Evolutionary conservation across 1,140 invertebrate genomes (phyloP), one percentile per base, ranked within the genome.

Genomic region (Caenorhabditis latens): DNA sequence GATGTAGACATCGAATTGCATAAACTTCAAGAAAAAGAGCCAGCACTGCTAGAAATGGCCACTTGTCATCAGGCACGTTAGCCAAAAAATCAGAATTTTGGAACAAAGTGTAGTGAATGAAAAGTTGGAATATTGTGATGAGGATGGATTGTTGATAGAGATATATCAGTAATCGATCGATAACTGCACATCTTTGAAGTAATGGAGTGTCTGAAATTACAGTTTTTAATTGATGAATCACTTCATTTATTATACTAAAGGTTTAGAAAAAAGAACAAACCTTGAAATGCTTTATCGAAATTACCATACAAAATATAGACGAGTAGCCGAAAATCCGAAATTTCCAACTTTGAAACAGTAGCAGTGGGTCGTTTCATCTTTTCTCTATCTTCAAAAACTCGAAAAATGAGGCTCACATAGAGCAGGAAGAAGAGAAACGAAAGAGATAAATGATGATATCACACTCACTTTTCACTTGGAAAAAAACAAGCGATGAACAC

Each of bases 271-370:
- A 71, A 16, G 9, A 48, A 50, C 71, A 32, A 50, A 79, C 71
- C 71, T 79, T 79, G 71, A 53, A 79, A 79, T 4, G 71, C 71
- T 24, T 79, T 79, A 50, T 79, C 71, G n/a, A 79, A 79, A 79
- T 79, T 79, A 6, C 71, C 71, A 79, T 79, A 79, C 43, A 79
- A 32, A 50, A 79, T 79, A 43, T 48, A 79, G 46, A 79, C 21
- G 4, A 79, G n/a, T 3, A 79, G 53, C 46, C 46, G 71, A 50
- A 79, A 79, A 21, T 79, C 71, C 24, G 71, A 79, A 79, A 79
- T 79, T 50, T 79, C 71, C 71, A 79, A 79, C 46, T 79, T 79
- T 14, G 71, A 79, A 79, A 79, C 71, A 79, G 71, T 50, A 79
- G 71, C 46, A 50, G n/a, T 79, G 19, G 71, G 71, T 50, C 71